Conservation (phyloP, 2,113 vertebrate genomes). For the Anoura caudifer region DNA sequence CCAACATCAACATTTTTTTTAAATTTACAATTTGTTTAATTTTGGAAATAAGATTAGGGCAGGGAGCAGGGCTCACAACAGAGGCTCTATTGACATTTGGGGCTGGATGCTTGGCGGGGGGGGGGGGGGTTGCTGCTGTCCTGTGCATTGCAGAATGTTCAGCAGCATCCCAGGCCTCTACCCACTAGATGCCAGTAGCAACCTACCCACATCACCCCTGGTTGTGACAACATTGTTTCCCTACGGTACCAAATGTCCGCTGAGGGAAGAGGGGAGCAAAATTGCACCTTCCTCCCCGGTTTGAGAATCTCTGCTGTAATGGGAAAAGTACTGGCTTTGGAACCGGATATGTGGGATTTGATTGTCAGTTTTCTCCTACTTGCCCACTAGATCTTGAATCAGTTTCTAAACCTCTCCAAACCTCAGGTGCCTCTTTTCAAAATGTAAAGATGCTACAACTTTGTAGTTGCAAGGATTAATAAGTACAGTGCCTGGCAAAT, state of each 20-base stretch:
- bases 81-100: not conserved
- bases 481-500: not conserved
- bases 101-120: not conserved
- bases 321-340: not conserved
- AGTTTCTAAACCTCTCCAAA: not conserved
- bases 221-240: not conserved
- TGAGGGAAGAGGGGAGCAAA: not conserved
- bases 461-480: not conserved
- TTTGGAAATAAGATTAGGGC: not conserved
- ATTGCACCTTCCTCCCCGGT: fast-evolving
- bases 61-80: not conserved
- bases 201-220: not conserved
- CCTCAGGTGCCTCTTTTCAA: not conserved
- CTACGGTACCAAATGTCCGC: not conserved
- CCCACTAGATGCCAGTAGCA: not conserved
- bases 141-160: not conserved
- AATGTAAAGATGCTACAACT: not conserved
- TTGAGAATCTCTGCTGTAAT: not conserved
- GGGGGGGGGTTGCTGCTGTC: not conserved
- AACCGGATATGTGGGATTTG: not conserved
- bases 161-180: not conserved
- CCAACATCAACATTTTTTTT: not conserved
- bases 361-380: not conserved
- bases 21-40: not conserved
- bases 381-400: not conserved